A percentile compares a stretch with the other conserved stretches of the same genome.
Evolutionary conservation across 1,140 invertebrate genomes (phyloP).

Genomic region (Drosophila rufa): DNA sequence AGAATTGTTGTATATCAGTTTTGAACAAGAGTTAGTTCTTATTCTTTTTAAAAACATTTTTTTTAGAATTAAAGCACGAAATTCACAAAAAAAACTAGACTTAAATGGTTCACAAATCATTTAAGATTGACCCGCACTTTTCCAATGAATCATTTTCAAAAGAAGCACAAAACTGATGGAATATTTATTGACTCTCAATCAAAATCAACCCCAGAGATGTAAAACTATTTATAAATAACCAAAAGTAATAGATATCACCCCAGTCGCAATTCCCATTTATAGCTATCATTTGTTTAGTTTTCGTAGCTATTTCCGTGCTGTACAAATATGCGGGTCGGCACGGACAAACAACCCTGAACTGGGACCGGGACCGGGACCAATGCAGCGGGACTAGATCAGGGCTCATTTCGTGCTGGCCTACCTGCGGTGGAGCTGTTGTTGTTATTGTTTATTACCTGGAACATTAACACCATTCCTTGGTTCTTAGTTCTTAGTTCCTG

Average conservation of each 20-base stretch:
- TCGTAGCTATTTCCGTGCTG: conserved; percentile 38
- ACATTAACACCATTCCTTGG: conserved; percentile 22
- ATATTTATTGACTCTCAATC: not conserved
- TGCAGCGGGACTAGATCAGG: conserved; percentile 4
- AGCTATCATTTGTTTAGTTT: conserved; percentile 34
- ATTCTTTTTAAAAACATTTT: too few relatives aligned
- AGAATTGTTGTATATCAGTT: too few relatives aligned
- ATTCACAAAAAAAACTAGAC: too few relatives aligned
- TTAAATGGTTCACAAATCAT: not conserved
- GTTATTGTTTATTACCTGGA: conserved; percentile 27
- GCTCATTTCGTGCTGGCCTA: conserved; percentile 7
- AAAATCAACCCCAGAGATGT: not conserved
- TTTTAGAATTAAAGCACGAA: too few relatives aligned
- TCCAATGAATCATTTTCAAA: not conserved
- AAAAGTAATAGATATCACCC: conserved; percentile 19
- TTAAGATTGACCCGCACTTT: not conserved
- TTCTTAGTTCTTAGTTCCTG: not conserved
- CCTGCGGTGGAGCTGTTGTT: conserved; percentile 6
- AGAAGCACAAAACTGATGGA: not conserved
- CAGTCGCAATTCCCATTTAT: conserved; percentile 8
- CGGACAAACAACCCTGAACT: conserved; percentile 28
- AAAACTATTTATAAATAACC: conserved; percentile 4
- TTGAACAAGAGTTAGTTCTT: too few relatives aligned
- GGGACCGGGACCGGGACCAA: conserved; percentile 16
- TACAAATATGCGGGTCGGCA: conserved; percentile 26